Base-by-base conservation (phyloP, 2,113 vertebrate species). In the Falcunculus frontatus region DNA sequence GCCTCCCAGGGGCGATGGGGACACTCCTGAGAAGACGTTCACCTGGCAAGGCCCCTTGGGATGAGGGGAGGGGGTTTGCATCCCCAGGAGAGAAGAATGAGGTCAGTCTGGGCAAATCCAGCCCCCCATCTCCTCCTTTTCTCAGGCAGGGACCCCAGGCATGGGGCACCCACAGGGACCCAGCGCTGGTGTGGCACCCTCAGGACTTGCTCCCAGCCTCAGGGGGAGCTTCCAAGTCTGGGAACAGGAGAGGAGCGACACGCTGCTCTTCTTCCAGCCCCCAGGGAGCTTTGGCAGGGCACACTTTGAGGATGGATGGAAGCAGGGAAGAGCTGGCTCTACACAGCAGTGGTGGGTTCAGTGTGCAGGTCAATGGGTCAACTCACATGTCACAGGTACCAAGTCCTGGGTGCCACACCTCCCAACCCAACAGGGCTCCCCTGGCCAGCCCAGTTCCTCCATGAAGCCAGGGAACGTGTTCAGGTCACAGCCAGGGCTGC, bases 351-450 rank as follows among this genome's bases (percentile, higher is more conserved):
- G 20, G 39, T 0, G 1, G 50, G 56, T 25, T 76, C 79, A n/a
- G 27, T 3, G 4, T 7, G 44, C 44, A 59, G 8, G 0, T 64
- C 62, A 14, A 0, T 25, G n/a, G 44, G 20, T n/a, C 19, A 10
- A 6, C 39, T n/a, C 46, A 25, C 62, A 13, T 8, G 27, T 70
- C 63, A 53, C 49, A n/a, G 23, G n/a, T 29, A 25, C 32, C 11
- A 7, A 1, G 23, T 49, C 44, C 46, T 32, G 68, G 26, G 62
- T 50, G 47, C 39, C 39, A 73, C 6, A 3, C 10, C 57, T 62
- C 32, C 69, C 16, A 5, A 1, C 19, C 26, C 42, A 3, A 1
- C 41, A 47, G 64, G 57, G 59, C 30, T 86, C 14, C 37, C 32
- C 41, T 9, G 1, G 16, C 30, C 63, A 73, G 41, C 53, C 56